Base-by-base conservation (phyloP, 2,888 invertebrate species). In the Drosophila neonasuta region DNA sequence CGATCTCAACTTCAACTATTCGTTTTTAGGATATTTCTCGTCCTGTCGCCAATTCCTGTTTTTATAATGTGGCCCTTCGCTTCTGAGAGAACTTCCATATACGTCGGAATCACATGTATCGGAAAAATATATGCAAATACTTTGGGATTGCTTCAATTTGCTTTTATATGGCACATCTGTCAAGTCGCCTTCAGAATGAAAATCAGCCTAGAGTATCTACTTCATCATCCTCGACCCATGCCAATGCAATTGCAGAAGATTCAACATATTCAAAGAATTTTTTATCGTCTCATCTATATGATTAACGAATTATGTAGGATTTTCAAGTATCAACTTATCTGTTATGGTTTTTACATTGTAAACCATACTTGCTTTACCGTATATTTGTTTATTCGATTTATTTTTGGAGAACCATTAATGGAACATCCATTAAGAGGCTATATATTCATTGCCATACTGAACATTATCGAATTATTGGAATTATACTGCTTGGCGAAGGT, bases 251-350 rank as follows among this genome's bases (percentile, higher is more conserved):
- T 54, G 4, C 8, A 24, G 4, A 59, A 36, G 11, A 29, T 52
- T 1, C 2, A 5, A 0, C 9, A 44, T 3, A 11, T 48, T 3
- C 59, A 69, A 8, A 24, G n/a, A 2, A 64, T 56, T 13, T 56
- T 30, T 3, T n/a, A 46, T 30, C 36, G 44, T 11, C 64, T 69
- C 0, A 59, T 71, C 3, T 29, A 8, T 1, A 52, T 60, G 24
- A 56, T 30, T 3, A 52, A 30, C 8, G 46, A 41, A 29, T 15
- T 69, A 2, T 34, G 44, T 11, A 10, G 3, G 1, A 44, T 64
- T 7, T 71, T 71, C 11, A 44, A 69, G 29, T 60, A 56, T 24
- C 64, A 69, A 5, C 8, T 64, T 9, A 8, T 48, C 0, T 10
- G 0, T 7, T 7, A 0, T 1, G 10, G 60, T 0, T 2, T 64